These are phyloP conservation scores for Drosophila ochracea DNA, from an alignment of 2,888 invertebrate species.

Conservation along the genomic window DNA sequence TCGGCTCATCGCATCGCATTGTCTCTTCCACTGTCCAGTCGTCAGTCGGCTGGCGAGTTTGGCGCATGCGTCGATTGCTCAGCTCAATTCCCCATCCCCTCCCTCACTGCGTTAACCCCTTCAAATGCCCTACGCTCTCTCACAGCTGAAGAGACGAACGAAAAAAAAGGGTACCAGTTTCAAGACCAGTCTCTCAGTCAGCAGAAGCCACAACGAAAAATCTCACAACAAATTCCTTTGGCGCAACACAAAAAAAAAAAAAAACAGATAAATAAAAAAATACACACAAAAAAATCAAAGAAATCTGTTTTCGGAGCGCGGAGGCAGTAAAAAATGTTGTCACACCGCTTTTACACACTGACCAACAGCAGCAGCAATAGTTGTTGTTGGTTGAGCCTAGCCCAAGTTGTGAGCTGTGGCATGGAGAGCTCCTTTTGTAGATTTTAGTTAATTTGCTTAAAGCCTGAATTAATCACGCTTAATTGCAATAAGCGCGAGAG, in stretches of 20 bases:
- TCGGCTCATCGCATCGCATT: conserved; percentile 11
- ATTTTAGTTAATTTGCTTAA: conserved; percentile 78
- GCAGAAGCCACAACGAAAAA: conserved; percentile 56
- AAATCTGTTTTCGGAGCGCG: conserved; percentile 62
- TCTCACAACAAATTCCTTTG: conserved; percentile 77
- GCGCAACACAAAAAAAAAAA: conserved; percentile 31
- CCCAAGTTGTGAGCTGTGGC: conserved; percentile 37
- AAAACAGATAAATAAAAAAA: conserved; percentile 50
- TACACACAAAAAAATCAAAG: conserved; percentile 51
- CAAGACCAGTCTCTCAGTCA: conserved; percentile 70
- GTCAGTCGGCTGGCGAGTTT: conserved; percentile 45
- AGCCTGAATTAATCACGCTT: conserved; percentile 80
- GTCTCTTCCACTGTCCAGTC: conserved; percentile 51
- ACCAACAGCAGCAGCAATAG: conserved; percentile 40
- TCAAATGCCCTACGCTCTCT: neutral
- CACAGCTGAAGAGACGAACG: conserved; percentile 3
- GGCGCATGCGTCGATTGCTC: conserved; percentile 78
- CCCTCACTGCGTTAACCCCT: neutral
- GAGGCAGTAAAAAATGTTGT: conserved; percentile 77
- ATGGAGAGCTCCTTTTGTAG: conserved; percentile 58
- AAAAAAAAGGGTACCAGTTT: conserved; percentile 77
- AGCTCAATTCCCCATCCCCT: neutral
- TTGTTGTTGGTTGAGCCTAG: conserved; percentile 40
- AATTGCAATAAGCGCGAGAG: conserved; percentile 64
- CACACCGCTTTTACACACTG: conserved; percentile 80